Evolutionary conservation across 2,888 invertebrate species (phyloP).

Genomic region (Tuta absoluta): DNA sequence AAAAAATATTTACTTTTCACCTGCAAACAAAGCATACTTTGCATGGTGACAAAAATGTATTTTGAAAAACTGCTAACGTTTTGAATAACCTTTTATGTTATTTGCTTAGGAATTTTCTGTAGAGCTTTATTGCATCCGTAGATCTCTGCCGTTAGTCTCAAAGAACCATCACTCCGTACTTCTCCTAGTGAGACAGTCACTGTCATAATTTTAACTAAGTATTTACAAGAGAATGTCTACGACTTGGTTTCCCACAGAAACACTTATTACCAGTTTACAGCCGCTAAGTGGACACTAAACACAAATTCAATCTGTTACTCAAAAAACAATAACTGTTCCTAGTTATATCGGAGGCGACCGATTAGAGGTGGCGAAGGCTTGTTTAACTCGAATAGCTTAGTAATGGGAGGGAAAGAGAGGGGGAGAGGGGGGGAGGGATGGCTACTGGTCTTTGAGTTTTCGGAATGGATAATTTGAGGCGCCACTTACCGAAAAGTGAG

Average conservation of each 20-base stretch:
- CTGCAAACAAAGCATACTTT: too few relatives aligned
- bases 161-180: neutral
- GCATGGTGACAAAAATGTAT: too few relatives aligned
- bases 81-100: too few relatives aligned
- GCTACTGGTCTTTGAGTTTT: neutral
- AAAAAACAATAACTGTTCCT: conserved; percentile 7
- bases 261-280: neutral
- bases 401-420: neutral
- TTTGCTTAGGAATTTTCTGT: too few relatives aligned
- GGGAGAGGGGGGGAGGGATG: neutral
- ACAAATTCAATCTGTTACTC: conserved; percentile 1
- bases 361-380: neutral
- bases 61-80: too few relatives aligned
- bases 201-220: neutral
- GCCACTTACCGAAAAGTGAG: conserved; percentile 13
- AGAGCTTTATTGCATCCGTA: too few relatives aligned
- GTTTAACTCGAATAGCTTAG: neutral
- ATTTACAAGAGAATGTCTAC: neutral
- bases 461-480: conserved; percentile 16
- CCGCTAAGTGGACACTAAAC: conserved; percentile 14
- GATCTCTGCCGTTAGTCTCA: neutral
- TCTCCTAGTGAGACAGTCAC: neutral
- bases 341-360: neutral
- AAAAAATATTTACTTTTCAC: too few relatives aligned
- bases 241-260: conserved; percentile 2